Base-by-base conservation (phyloP, 2,888 invertebrate species). In the Chaetoderma sp. region DNA sequence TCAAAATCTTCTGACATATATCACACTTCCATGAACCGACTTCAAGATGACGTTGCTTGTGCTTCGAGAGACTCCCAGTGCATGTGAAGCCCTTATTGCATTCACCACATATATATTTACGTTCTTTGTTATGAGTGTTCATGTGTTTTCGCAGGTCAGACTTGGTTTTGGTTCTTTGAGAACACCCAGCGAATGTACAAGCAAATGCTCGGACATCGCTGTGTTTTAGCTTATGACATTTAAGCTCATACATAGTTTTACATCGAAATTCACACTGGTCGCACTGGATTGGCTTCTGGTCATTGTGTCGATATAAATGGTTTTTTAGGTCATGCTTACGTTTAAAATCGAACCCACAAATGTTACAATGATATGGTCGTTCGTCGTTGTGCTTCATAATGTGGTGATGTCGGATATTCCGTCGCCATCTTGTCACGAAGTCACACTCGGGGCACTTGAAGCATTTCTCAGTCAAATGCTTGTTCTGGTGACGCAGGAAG, bases 231-330 rank as follows among this genome's bases (percentile, higher is more conserved):
- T 71, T 72, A 61, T 79, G 79, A 64, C 74, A 74, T 30, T 65
- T 70, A 1, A 79, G 61, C 56, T 79, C 79, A 69, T 68, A 78
- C 49, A 76, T 77, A 16, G 74, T 77, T 62, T 78, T 79, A 49
- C 78, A 76, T 25, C 71, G 42, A 63, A 78, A 79, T 1, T 75
- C 74, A 70, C 79, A 79, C 27, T 58, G 39, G 36, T 71, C 63
- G 62, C 79, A 79, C 27, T 65, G 44, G 5, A 76, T 70, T n/a
- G 76, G 77, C 66, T 79, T 79, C 6, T 62, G 64, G 59, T 73
- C 73, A 28, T 60, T 72, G 57, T 79, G 79, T 5, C 77, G 70
- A 50, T 70, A 73, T 50, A 78, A 60, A 55, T 79, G 79, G 52
- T 71, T 68, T 16, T 69, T 74, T 6, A 79, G 60, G 54, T 75